Evolutionary conservation across 2,888 invertebrate species (phyloP).

Genomic region (Leptothorax acervorum): DNA sequence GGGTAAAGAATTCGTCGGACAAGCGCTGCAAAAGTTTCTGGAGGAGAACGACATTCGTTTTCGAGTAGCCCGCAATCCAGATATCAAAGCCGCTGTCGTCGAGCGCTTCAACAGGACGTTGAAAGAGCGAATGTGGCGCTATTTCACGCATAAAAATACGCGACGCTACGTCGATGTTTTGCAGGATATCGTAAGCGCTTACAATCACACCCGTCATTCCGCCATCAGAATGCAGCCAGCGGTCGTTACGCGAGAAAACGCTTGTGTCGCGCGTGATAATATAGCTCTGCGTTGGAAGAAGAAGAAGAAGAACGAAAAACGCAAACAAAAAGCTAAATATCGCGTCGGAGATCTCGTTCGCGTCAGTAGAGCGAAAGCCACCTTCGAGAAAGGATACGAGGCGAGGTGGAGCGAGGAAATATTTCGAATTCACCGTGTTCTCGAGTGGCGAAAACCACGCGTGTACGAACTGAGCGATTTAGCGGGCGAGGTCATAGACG

Average conservation of each 20-base stretch:
- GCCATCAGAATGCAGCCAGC: not conserved
- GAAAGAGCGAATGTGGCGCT: not conserved
- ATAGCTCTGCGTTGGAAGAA: too few relatives aligned
- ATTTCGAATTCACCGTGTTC: too few relatives aligned
- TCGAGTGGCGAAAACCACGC: too few relatives aligned
- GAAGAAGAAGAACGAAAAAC: too few relatives aligned
- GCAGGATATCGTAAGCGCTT: not conserved
- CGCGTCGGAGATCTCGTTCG: too few relatives aligned
- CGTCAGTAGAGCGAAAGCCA: too few relatives aligned
- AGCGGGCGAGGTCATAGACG: too few relatives aligned
- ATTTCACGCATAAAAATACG: not conserved
- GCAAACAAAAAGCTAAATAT: too few relatives aligned
- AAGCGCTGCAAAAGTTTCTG: not conserved
- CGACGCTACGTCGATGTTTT: not conserved
- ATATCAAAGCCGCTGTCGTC: not conserved
- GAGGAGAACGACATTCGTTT: not conserved
- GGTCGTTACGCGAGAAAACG: not conserved
- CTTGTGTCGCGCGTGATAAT: not conserved
- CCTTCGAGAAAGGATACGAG: too few relatives aligned
- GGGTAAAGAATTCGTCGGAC: not conserved
- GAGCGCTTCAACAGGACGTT: not conserved
- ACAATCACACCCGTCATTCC: not conserved
- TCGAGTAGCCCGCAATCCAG: not conserved
- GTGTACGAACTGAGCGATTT: too few relatives aligned
- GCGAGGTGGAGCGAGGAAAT: too few relatives aligned